These are phyloP conservation scores for Hirundichthys speculiger DNA, from an alignment of 2,113 vertebrate species.

Conservation along the genomic window DNA sequence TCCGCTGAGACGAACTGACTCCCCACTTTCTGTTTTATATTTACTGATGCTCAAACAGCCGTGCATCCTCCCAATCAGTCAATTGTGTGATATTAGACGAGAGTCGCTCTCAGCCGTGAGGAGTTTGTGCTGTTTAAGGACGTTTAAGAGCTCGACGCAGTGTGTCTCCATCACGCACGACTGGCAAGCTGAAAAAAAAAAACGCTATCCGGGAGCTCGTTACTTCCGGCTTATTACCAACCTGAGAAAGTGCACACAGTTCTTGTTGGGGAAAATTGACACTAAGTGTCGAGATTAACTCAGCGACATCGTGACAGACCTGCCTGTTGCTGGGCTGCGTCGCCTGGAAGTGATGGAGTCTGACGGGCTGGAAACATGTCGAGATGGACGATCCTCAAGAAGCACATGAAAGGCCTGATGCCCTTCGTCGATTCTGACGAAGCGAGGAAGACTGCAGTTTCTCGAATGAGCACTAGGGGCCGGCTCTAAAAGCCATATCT, in stretches of 20 bases:
- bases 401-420: constrained; percentile 17
- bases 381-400: background rate
- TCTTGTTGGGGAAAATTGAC: constrained; percentile 70
- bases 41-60: constrained; percentile 24
- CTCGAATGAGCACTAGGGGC: no score
- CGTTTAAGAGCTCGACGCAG: constrained; percentile 45
- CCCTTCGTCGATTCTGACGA: no score
- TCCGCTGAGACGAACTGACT: constrained; percentile 6
- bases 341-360: no score
- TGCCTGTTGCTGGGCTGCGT: constrained; percentile 40
- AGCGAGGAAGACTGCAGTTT: no score
- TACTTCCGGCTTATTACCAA: constrained; percentile 73
- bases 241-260: constrained; percentile 62
- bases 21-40: background rate
- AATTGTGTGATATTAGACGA: constrained; percentile 26
- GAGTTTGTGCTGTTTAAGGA: constrained; percentile 39
- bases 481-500: no score
- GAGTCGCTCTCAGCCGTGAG: constrained; percentile 33
- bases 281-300: constrained; percentile 66
- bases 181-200: constrained; percentile 57
- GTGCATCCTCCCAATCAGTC: constrained; percentile 28
- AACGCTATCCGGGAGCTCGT: constrained; percentile 57
- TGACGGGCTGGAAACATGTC: constrained; percentile 35
- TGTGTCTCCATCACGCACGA: constrained; percentile 72
- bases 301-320: constrained; percentile 48